Conservation (phyloP, 1,140 invertebrate genomes). For the Drosophila watanabei region DNA sequence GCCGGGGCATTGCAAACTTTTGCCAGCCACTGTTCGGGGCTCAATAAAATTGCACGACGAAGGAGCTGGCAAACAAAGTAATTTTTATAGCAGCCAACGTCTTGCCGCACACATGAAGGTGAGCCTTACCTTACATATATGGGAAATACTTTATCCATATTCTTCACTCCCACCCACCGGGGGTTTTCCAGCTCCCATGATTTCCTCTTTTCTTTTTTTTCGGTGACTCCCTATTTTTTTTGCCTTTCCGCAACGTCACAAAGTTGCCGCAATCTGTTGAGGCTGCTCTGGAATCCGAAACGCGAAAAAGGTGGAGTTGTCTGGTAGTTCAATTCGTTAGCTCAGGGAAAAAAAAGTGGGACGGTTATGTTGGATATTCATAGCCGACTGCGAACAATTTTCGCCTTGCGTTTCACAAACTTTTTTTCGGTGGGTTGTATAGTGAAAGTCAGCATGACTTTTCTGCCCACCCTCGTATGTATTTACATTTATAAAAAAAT, state of each 20-base stretch:
- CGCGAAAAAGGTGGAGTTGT: conserved; percentile 80
- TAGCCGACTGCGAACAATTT: conserved; percentile 67
- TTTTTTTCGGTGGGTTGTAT: conserved; percentile 55
- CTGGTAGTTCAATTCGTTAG: conserved; percentile 79
- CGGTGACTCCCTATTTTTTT: conserved; percentile 11
- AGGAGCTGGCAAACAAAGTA: conserved; percentile 76
- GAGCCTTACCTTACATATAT: conserved; percentile 27
- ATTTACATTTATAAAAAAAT: conserved; percentile 39
- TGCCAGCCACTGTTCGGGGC: conserved; percentile 56
- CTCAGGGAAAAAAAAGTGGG: conserved; percentile 21
- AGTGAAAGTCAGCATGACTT: conserved; percentile 73
- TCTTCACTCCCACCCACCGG: conserved; percentile 31
- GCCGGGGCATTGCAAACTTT: conserved; percentile 65
- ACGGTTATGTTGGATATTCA: conserved; percentile 30
- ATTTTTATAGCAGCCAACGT: conserved; percentile 70
- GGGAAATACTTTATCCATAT: conserved; percentile 54
- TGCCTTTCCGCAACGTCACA: conserved; percentile 60
- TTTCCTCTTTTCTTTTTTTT: conserved; percentile 16
- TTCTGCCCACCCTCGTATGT: conserved; percentile 32
- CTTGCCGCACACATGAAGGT: conserved; percentile 33
- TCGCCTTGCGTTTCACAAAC: conserved; percentile 68
- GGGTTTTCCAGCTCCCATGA: conserved; percentile 40
- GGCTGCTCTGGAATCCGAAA: conserved; percentile 50
- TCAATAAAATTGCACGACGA: conserved; percentile 78
- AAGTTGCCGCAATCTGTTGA: conserved; percentile 70